These are phyloP conservation scores for Actinopyga echinites DNA, from an alignment of 53 echinoderm and acorn worm species.

Conservation along the genomic window DNA sequence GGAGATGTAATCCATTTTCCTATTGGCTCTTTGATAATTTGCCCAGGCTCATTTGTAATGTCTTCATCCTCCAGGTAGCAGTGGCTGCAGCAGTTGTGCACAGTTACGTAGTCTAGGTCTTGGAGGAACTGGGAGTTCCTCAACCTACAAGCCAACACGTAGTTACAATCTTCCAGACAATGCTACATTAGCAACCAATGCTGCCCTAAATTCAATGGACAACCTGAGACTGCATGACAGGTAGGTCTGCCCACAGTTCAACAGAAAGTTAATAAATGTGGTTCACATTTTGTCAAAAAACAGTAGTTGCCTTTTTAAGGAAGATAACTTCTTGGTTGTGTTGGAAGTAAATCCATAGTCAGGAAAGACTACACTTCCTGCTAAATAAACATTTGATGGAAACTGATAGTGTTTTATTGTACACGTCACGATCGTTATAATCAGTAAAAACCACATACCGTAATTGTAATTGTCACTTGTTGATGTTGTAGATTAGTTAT, in stretches of 20 bases:
- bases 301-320: background rate
- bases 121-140: background rate
- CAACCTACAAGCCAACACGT: constrained; percentile 16
- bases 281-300: background rate
- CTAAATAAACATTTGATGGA: too few species aligned
- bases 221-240: constrained; percentile 34
- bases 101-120: constrained; percentile 42
- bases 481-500: too few species aligned
- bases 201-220: constrained; percentile 33
- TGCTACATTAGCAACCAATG: constrained; percentile 10
- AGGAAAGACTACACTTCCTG: too few species aligned
- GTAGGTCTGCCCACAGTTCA: background rate
- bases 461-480: too few species aligned
- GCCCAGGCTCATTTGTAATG: too few species aligned
- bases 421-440: too few species aligned
- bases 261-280: background rate
- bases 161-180: constrained; percentile 37
- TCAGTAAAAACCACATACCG: too few species aligned
- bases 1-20: too few species aligned
- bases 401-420: too few species aligned
- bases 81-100: constrained; percentile 42
- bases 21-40: too few species aligned
- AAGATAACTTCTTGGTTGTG: background rate
- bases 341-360: background rate
- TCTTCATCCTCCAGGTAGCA: background rate